Conservation (phyloP, 2,888 invertebrate genomes). For the Apoda limacodes region DNA sequence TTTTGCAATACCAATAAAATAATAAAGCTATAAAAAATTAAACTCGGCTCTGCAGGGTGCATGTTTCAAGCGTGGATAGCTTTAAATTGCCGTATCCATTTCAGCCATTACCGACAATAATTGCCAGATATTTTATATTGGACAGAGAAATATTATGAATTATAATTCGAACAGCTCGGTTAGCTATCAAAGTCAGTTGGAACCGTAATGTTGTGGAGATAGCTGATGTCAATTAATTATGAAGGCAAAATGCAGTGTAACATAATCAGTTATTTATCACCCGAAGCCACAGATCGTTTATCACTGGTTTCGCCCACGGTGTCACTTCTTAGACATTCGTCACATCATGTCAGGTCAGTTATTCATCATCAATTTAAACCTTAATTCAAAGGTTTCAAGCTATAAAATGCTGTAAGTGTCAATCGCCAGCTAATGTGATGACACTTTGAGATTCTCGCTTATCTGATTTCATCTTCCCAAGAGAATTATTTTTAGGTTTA, state of each 20-base stretch:
- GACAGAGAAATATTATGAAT: conserved; percentile 32
- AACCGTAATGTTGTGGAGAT: conserved; percentile 41
- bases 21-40: conserved; percentile 54
- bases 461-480: conserved; percentile 55
- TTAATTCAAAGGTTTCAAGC: conserved; percentile 32
- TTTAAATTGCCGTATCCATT: conserved; percentile 38
- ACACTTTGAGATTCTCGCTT: conserved; percentile 52
- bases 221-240: conserved; percentile 61
- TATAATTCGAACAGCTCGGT: conserved; percentile 30
- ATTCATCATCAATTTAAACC: conserved; percentile 40
- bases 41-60: conserved; percentile 40
- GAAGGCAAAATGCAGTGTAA: conserved; percentile 60
- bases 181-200: conserved; percentile 34
- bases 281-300: conserved; percentile 61
- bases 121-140: conserved; percentile 37
- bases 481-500: conserved; percentile 44
- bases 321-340: conserved; percentile 50
- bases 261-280: conserved; percentile 68
- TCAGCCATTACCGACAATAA: conserved; percentile 37
- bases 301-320: conserved; percentile 62
- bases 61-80: conserved; percentile 34
- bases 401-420: conserved; percentile 28
- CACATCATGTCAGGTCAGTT: conserved; percentile 28
- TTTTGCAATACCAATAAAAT: conserved; percentile 54
- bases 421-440: conserved; percentile 50